These are phyloP conservation scores for Hypena proboscidalis DNA, from an alignment of 2,888 invertebrate species.

Conservation along the genomic window DNA sequence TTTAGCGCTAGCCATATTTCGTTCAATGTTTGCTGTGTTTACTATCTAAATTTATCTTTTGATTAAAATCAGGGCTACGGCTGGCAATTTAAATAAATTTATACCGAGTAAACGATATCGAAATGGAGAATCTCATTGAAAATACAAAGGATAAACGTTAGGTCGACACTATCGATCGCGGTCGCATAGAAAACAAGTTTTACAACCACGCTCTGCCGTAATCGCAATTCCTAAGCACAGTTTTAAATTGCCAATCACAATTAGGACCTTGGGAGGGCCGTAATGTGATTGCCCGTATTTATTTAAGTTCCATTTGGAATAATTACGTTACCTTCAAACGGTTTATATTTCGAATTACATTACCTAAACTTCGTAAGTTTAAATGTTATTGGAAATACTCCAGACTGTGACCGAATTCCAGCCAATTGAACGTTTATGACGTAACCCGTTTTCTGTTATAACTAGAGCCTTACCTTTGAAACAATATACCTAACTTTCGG, in stretches of 20 bases:
- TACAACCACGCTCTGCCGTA: slow-evolving; percentile 20
- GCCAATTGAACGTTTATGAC: not conserved
- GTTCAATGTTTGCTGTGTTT: slow-evolving; percentile 32
- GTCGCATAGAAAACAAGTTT: slow-evolving; percentile 35
- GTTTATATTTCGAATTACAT: slow-evolving; percentile 1
- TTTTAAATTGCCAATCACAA: slow-evolving; percentile 44
- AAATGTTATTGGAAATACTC: not conserved
- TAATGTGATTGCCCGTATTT: slow-evolving; percentile 24
- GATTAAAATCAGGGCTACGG: slow-evolving; percentile 39
- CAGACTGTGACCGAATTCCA: not conserved
- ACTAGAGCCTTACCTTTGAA: not conserved
- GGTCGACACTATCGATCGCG: slow-evolving; percentile 30
- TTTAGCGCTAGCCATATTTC: slow-evolving; percentile 19
- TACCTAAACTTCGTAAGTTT: not conserved
- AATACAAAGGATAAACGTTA: slow-evolving; percentile 36
- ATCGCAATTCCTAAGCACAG: slow-evolving; percentile 31
- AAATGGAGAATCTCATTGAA: slow-evolving; percentile 40
- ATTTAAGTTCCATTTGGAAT: slow-evolving; percentile 29
- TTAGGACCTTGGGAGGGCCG: slow-evolving; percentile 17
- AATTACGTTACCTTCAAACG: slow-evolving; percentile 19
- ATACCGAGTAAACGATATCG: slow-evolving; percentile 38
- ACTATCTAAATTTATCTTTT: slow-evolving; percentile 39
- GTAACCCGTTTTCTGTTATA: not conserved
- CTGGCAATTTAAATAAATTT: slow-evolving; percentile 42
- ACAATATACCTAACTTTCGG: not conserved